Base-by-base conservation (phyloP, 2,113 vertebrate genomes). In the Procavia capensis region DNA sequence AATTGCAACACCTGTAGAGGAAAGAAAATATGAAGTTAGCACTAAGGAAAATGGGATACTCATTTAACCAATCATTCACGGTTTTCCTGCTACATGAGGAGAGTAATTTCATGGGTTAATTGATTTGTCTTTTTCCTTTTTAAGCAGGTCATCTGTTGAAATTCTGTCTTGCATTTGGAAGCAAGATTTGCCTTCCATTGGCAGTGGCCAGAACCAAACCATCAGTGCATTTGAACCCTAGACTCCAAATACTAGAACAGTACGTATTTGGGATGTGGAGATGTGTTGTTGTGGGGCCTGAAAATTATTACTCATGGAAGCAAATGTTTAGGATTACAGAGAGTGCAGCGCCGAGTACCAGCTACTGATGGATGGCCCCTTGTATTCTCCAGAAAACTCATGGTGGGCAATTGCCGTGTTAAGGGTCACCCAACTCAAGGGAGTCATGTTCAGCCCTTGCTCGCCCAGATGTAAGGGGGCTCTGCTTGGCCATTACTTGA, bases 181-280 rank as follows among this genome's bases (percentile, higher is more conserved):
- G 19, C 25, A 54, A 6, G 2, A 3, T 29, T n/a, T 54, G 11
- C 4, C 39, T 39, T n/a, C 27, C 3, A 0, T 24, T 8, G 5
- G 6, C 27, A 1, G 3, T 36, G 47, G 24, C 5, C 34, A 5
- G 39, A 68, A 84, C 17, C 22, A n/a, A 63, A 41, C 45, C 68
- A 27, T 57, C 54, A 31, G 2, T 57, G 7, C 2, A 8, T 93
- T 36, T 64, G 36, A 13, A 64, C 34, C 84, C 25, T 34, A 24
- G 54, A 36, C 6, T 63, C 75, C 20, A 20, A 50, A 25, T 63
- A 2, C 9, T 61, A 64, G 19, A 70, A 43, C 1, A 22, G 36
- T 54, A 29, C 0, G 19, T 3, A 68, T n/a, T n/a, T n/a, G 17
- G 45, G 25, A 36, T 16, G 7, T 10, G 1, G 31, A 27, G 3